Base-by-base conservation (phyloP, 2,888 invertebrate species). In the Tachystola acroxantha region DNA sequence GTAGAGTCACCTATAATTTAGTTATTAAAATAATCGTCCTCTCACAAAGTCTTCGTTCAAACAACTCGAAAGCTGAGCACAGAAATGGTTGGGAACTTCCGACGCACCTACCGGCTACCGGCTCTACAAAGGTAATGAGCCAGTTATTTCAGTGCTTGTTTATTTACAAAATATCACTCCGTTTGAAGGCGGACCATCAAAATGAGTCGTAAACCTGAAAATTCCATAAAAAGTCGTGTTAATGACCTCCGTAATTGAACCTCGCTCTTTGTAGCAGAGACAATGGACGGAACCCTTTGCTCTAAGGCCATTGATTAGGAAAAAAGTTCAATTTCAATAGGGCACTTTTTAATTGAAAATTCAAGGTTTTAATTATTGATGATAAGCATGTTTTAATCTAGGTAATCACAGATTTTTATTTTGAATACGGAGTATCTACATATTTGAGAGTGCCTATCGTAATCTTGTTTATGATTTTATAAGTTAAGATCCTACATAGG, bases 131-230 rank as follows among this genome's bases (percentile, higher is more conserved):
- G 86, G 84, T 85, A 81, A 81, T 80, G 70, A 77, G 70, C 49
- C 65, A 75, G 85, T 81, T 86, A 86, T 86, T 86, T 85, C 81
- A 81, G 86, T 78, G 69, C 70, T 66, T 86, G 86, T 86, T 86
- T 86, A 85, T 86, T 86, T 86, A 86, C 86, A 80, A 85, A 82
- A 86, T 86, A 86, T 86, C 85, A 86, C 81, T 86, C 74, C 76
- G 84, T 86, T 86, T 86, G 86, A 86, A 86, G 85, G 82, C 82
- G 85, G 78, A 80, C 85, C 85, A 84, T 86, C 86, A 85, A 84
- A 82, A 85, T 84, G 73, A 67, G 73, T 76, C 85, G 80, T 86
- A 79, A 86, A 86, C 57, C 70, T 77, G 75, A 68, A 81, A 82
- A 79, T 84, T 82, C 86, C 84, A 81, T 86, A 85, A 86, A 84